Evolutionary conservation across 2,888 invertebrate species (phyloP), one percentile per base, ranked within the genome.

Genomic region (Drosophila tripunctata): DNA sequence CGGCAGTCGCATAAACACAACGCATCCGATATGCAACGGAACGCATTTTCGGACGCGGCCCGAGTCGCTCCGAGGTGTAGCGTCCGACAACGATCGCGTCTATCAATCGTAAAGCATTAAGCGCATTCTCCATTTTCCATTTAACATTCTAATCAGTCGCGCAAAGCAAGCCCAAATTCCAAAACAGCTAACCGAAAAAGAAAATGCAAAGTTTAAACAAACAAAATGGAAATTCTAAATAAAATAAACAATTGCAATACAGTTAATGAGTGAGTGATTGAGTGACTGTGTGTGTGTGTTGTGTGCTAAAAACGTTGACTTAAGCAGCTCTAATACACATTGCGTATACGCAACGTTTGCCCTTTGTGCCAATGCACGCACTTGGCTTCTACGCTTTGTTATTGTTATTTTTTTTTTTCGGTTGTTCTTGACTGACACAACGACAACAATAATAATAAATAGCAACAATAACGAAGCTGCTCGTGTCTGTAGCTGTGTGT

Each of bases 31-130:
- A 91, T 91, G 91, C 91, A 91, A 90, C 91, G 91, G 90, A 91
- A 91, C 91, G 91, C 90, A 91, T 91, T 91, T 91, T 91, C 91
- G 91, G 91, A 91, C 90, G 91, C 91, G 90, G 89, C 90, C 90
- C 91, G 91, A 91, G 87, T 90, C 90, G 90, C 90, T 90, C 90
- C 91, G 91, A 91, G 90, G 91, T 91, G 90, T 90, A 91, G 91
- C 91, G 91, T 90, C 90, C 91, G 91, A 90, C 91, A 91, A 91
- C 91, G 91, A 91, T 90, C 90, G 91, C 89, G 90, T 90, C 87
- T 90, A 89, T 80, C 89, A 90, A 89, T 88, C 89, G 89, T 89
- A 89, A 90, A 88, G 86, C 86, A 87, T 86, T 80, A 83, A 86
- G 87, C 87, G 80, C 87, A 86, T 81, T 86, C 70, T 70, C 70